Conservation (phyloP, 2,113 vertebrate genomes). For the Semnornis frantzii region DNA sequence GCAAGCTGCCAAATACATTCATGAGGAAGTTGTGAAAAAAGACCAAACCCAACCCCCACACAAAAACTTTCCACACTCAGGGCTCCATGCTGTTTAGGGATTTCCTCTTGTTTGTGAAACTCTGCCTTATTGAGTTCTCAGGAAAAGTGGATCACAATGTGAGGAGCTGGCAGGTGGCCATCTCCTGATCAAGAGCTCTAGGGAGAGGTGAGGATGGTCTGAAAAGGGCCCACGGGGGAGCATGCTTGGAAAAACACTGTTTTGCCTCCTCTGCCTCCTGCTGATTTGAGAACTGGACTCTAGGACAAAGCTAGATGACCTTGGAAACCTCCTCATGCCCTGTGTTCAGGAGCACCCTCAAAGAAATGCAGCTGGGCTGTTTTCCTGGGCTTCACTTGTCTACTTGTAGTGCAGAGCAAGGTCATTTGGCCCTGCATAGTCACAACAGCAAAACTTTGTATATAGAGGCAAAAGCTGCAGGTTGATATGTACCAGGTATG, state of each 20-base stretch:
- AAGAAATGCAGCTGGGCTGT: background rate
- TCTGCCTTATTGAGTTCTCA: constrained; percentile 36
- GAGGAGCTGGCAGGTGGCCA: constrained; percentile 13
- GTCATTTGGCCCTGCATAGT: background rate
- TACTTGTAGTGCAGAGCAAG: background rate
- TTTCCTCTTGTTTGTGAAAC: constrained; percentile 56
- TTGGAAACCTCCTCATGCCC: background rate
- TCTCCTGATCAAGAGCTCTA: background rate
- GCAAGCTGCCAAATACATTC: background rate
- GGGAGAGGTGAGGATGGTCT: background rate
- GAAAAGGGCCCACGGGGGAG: background rate
- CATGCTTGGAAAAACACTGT: background rate
- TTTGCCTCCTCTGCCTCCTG: background rate
- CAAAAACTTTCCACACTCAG: background rate
- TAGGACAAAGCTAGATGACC: background rate
- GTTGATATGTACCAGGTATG: background rate
- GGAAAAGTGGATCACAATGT: constrained; percentile 19
- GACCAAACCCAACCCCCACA: background rate
- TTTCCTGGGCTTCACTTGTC: background rate
- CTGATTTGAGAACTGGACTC: background rate
- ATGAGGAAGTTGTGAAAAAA: background rate
- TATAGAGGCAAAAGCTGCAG: background rate
- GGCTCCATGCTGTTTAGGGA: background rate
- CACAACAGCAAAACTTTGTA: background rate
- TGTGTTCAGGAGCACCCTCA: background rate